Conservation (phyloP, 2,113 vertebrate genomes). For the Archilochus colubris region DNA sequence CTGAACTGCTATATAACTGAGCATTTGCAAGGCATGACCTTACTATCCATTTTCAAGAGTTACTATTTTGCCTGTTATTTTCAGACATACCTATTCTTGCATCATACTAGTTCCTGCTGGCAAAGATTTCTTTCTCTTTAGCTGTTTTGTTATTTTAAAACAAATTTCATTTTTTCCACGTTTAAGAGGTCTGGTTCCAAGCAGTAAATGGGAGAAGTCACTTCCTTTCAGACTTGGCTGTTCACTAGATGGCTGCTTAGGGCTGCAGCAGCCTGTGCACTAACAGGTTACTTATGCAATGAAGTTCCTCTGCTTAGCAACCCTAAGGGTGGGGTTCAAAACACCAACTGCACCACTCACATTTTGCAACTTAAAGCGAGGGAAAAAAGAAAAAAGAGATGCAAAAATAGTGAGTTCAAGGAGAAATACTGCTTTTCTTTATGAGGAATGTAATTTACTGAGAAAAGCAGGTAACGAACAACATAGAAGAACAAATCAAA, state of each 20-base stretch:
- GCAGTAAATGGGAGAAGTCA: not conserved
- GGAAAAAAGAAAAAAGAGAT: not conserved
- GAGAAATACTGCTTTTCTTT: not conserved
- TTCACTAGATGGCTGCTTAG: constrained; percentile 11
- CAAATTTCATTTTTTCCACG: not conserved
- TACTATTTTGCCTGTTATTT: not conserved
- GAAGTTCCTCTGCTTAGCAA: constrained; percentile 61
- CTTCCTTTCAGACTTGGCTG: constrained; percentile 22
- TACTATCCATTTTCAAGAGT: not conserved
- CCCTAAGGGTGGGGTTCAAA: constrained; percentile 63
- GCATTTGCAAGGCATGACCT: not conserved
- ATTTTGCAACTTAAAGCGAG: not conserved
- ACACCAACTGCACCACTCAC: constrained; percentile 37
- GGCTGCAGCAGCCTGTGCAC: not conserved
- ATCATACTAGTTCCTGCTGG: not conserved
- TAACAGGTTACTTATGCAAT: constrained; percentile 58
- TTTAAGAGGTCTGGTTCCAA: constrained; percentile 1
- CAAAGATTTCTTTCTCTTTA: not conserved
- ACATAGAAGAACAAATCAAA: not conserved
- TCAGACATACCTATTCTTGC: not conserved
- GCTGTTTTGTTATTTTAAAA: not conserved
- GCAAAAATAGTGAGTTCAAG: not conserved
- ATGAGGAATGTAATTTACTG: not conserved
- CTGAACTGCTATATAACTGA: not conserved
- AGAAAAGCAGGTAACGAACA: not conserved